Evolutionary conservation across 2,113 vertebrate species (phyloP).

Genomic region (Sus scrofa): T2T-Sscrofa CM000820.6:140886001-140886500

Average conservation of each 20-base stretch:
- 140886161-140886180: not conserved
- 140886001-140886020: not conserved
- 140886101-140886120: not conserved
- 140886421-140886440: not conserved
- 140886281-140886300: fast-evolving
- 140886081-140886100: not conserved
- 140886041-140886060: not conserved
- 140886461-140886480: not conserved
- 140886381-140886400: fast-evolving
- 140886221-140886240: not conserved
- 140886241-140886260: not conserved
- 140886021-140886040: no score
- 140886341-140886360: not conserved
- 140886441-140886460: not conserved
- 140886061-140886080: not conserved
- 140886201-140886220: not conserved
- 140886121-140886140: not conserved
- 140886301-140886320: fast-evolving
- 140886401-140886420: not conserved
- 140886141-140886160: not conserved
- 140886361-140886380: not conserved
- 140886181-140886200: not conserved
- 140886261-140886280: not conserved
- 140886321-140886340: fast-evolving
- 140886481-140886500: not conserved